Evolutionary conservation across 2,113 vertebrate genomes (phyloP), one percentile per base, ranked within the genome.

Genomic region (Xyliphius kryptos): DNA sequence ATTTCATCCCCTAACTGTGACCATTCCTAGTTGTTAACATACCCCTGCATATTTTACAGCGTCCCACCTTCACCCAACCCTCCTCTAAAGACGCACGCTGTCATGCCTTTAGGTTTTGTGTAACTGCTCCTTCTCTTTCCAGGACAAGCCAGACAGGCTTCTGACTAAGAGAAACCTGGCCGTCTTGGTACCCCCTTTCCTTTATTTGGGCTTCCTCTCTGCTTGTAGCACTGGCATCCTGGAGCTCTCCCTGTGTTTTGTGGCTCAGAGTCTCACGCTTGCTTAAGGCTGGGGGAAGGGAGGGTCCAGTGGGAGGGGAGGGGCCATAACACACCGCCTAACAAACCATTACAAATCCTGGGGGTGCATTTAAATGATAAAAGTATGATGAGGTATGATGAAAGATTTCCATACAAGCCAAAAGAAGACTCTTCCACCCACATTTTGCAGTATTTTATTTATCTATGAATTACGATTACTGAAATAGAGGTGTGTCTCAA

Each of bases 101-200:
- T 69, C 66, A 70, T 55, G 49, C 61, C 64, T 72, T 57, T 65
- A 51, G 58, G 14, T 59, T 72, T 74, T 63, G 61, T 77, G 56
- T 77, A 68, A 77, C 73, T 53, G 32, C 63, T 76, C 65, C 75
- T 72, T 77, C 73, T 91, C 84, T 91, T 85, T 88, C 85, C 86
- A 92, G 91, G 91, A 90, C 85, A 89, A 90, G 83, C 82, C 90
- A 81, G 88, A 84, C 88, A 93, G 86, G 86, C 89, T 85, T 88
- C 88, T 91, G 85, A 91, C 84, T 91, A 87, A 90, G 86, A 91
- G 87, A 91, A 91, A 91, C 88, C 86, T 91, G 88, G 84, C 83
- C 85, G 84, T 89, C 84, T 87, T 92, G 91, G 91, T 93, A 91
- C 86, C 67, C 1, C 69, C 37, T 65, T 87, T 89, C 83, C 83